Evolutionary conservation across 2,797 vertebrate genomes (phyloP).

Genomic region (Bryconaethiops microstoma): DNA sequence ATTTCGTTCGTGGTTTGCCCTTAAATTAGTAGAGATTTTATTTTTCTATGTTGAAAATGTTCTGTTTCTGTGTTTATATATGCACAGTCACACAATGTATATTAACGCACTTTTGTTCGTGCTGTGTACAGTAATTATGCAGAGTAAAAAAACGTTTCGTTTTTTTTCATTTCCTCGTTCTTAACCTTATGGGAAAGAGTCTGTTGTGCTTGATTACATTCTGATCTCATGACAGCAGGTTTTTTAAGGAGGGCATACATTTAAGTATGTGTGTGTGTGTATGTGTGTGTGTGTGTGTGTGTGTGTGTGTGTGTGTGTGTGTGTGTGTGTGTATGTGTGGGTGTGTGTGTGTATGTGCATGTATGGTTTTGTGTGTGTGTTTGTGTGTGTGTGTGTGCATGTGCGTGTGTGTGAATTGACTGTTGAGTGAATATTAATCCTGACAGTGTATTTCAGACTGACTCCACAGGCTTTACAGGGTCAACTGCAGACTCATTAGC

Average conservation of each 20-base stretch:
- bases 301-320: too few species aligned
- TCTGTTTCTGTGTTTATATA: neutral
- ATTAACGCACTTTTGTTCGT: conserved; percentile 2
- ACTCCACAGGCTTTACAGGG: conserved; percentile 69
- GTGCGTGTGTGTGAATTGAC: too few species aligned
- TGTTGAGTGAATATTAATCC: conserved; percentile 56
- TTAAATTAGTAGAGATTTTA: conserved; percentile 26
- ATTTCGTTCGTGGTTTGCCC: neutral
- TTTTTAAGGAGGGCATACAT: conserved; percentile 61
- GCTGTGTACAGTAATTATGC: neutral
- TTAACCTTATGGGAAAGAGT: neutral
- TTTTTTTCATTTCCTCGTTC: neutral
- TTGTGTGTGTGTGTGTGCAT: too few species aligned
- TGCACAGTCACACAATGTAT: neutral
- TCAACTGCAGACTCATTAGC: conserved; percentile 44
- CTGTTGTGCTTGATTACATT: conserved; percentile 22
- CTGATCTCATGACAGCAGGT: conserved; percentile 57
- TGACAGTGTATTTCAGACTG: conserved; percentile 53
- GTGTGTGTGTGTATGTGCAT: too few species aligned
- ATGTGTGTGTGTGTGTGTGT: conserved; percentile 25
- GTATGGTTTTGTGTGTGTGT: too few species aligned
- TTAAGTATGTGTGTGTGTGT: conserved; percentile 27
- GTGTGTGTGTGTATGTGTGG: too few species aligned
- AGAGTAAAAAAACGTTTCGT: neutral
- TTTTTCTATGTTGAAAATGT: conserved; percentile 18